Base-by-base conservation (phyloP, 2,113 vertebrate genomes). In the Beaufortia kweichowensis region DNA sequence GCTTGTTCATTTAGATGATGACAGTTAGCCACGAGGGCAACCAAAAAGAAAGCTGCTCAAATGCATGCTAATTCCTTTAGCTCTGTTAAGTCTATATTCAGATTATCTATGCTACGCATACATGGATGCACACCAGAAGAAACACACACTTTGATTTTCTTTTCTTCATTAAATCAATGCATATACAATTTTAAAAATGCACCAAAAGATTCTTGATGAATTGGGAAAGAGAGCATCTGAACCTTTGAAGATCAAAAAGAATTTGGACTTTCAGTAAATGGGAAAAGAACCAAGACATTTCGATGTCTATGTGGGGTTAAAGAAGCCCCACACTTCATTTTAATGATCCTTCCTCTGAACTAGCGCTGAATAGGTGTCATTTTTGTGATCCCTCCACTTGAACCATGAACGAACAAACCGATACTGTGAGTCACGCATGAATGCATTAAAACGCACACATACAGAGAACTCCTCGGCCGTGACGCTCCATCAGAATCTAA, bases 401-500 rank as follows among this genome's bases (percentile, higher is more conserved):
- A 70, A 26, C 50, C 31, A 39, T 39, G 29, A 35, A 56, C 31
- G 29, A 35, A 56, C 31, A 61, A 74, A 48, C 57, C 17, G 1
- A 26, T 60, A 24, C 48, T 67, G 41, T 56, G 67, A 71, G 55
- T 57, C 69, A 59, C 1, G 23, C 50, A 59, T 59, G 53, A 57
- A 59, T 74, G 71, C 71, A 28, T 61, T 43, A 31, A 48, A 31
- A 59, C 60, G 59, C 62, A 67, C 68, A 55, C 74, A 81, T 53
- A 66, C 67, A 76, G 17, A 29, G 4, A 69, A 26, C 61, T 56
- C 57, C n/a, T 46, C 11, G 10, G 39, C 39, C 26, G 50, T 71
- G 53, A 60, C 17, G 0, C n/a, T 77, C 12, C 78, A 21, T 55
- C 53, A 78, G 75, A 80, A 77, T 61, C 35, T 31, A 61, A 74